Evolutionary conservation across 2,113 vertebrate genomes (phyloP).

Genomic region (Limnothrissa miodon): DNA sequence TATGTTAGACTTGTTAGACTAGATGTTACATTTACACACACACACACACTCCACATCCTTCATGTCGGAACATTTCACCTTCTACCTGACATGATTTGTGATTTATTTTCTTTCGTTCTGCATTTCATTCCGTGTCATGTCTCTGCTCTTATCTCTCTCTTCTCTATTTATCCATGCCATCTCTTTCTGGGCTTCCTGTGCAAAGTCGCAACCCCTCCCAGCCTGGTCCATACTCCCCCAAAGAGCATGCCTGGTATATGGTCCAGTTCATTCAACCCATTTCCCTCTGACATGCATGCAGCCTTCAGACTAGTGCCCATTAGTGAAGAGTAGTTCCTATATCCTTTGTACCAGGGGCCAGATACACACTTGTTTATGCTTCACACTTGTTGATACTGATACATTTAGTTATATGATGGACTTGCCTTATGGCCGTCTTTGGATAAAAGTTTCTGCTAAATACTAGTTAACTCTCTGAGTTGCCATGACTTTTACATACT

Average conservation of each 20-base stretch:
- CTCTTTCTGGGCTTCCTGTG: not conserved
- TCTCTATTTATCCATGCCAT: conserved; percentile 29
- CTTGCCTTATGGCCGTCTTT: not conserved
- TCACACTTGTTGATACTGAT: too few species aligned
- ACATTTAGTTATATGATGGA: too few species aligned
- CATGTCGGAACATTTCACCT: not conserved
- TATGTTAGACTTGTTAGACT: not conserved
- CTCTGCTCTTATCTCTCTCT: not conserved
- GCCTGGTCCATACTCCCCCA: not conserved
- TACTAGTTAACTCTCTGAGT: too few species aligned
- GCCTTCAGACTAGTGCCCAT: not conserved
- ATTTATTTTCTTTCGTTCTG: not conserved
- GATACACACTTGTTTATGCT: too few species aligned
- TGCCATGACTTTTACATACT: not conserved
- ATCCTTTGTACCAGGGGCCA: too few species aligned
- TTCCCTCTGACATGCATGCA: not conserved
- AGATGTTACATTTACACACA: not conserved
- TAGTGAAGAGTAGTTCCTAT: too few species aligned
- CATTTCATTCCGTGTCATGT: not conserved
- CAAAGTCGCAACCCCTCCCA: not conserved
- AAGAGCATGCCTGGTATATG: not conserved
- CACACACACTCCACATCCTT: not conserved
- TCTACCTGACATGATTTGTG: not conserved
- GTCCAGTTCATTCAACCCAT: not conserved
- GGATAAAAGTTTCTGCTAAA: too few species aligned